Evolutionary conservation across 2,797 vertebrate genomes (phyloP).

Genomic region (Australoheros facetus): DNA sequence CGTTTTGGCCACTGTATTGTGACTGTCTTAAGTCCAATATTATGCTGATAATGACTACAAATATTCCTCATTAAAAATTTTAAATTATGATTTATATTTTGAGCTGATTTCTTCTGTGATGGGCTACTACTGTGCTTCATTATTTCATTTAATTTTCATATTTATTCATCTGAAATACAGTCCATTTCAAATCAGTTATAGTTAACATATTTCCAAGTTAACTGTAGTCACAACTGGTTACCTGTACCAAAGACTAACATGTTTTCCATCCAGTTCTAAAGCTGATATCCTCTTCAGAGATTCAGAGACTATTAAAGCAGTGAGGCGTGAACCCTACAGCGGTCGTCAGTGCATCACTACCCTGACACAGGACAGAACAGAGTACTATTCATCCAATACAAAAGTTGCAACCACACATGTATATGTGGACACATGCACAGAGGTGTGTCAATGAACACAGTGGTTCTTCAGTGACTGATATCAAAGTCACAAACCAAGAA

Average conservation of each 20-base stretch:
- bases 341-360: not conserved
- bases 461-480: not conserved
- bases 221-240: not conserved
- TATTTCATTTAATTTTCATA: not conserved
- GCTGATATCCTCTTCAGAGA: not conserved
- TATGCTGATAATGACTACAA: not conserved
- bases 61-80: not conserved
- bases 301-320: not conserved
- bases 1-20: not conserved
- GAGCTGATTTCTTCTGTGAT: not conserved
- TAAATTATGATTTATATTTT: not conserved
- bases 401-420: not conserved
- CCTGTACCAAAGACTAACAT: not conserved
- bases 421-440: not conserved
- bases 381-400: not conserved
- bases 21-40: not conserved
- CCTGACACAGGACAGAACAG: not conserved
- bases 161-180: not conserved
- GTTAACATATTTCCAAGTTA: not conserved
- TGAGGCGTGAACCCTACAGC: not conserved
- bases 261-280: not conserved
- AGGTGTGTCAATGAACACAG: not conserved
- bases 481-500: conserved; percentile 1
- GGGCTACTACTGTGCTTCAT: not conserved
- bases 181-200: not conserved